Percentiles rank a stretch among this genome's conserved stretches.
phyloP scores from a whole-genome alignment of 2,888 invertebrate genomes.

The Onchidella celtica region DNA sequence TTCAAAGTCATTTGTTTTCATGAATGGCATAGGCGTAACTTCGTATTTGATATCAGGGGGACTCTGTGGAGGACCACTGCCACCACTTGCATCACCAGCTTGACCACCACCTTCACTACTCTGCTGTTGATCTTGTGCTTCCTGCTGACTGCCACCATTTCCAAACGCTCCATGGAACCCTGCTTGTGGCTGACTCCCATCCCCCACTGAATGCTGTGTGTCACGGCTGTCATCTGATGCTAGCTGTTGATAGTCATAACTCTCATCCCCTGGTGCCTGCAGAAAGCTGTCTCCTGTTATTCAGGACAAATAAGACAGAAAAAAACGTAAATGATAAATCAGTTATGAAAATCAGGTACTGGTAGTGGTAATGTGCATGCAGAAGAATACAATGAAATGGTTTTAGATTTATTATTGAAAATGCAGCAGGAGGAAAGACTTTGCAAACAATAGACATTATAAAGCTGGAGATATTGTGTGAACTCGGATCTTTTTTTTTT shows the following conservation, averaged over 20 bases:
- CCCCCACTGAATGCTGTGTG: slow-evolving; percentile 39
- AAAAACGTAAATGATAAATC: no score
- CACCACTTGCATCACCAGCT: background rate
- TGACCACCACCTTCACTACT: slow-evolving; percentile 18
- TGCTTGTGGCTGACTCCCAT: slow-evolving; percentile 13
- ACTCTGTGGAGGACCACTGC: slow-evolving; percentile 23
- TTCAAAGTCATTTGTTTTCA: slow-evolving; percentile 48
- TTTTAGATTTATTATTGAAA: no score
- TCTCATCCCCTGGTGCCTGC: slow-evolving; percentile 42
- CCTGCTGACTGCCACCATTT: slow-evolving; percentile 33
- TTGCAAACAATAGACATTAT: no score
- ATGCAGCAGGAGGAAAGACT: no score
- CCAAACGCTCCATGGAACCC: slow-evolving; percentile 44
- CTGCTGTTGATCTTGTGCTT: background rate
- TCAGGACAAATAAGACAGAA: background rate
- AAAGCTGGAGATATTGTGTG: no score
- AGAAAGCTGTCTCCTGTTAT: slow-evolving; percentile 42
- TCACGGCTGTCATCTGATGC: slow-evolving; percentile 49
- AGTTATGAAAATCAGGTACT: no score
- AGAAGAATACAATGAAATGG: no score
- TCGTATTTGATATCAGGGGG: slow-evolving; percentile 48
- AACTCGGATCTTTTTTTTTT: no score
- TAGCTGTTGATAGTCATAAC: slow-evolving; percentile 45
- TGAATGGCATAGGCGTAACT: slow-evolving; percentile 43
- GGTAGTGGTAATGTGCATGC: no score